Conservation (phyloP, 2,797 vertebrate genomes). For the Saxicola maurus region DNA sequence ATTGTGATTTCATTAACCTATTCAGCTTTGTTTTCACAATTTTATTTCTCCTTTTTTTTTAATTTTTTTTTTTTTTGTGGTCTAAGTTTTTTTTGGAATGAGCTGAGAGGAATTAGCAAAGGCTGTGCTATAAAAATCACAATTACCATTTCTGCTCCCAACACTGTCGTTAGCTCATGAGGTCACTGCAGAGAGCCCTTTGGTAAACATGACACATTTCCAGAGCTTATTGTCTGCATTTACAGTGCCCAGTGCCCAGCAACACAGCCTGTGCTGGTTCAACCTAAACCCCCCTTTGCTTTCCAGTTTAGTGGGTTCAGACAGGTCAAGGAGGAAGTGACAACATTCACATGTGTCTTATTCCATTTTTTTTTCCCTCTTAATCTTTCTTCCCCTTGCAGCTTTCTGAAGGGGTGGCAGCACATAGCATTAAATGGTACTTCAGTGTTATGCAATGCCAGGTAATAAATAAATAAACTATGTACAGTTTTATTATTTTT, state of each 20-base stretch:
- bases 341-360: neutral
- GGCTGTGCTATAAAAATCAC: slow-evolving; percentile 28
- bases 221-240: slow-evolving; percentile 16
- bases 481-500: neutral
- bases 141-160: slow-evolving; percentile 22
- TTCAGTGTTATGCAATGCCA: neutral
- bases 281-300: neutral
- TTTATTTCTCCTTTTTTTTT: neutral
- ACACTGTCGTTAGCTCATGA: neutral
- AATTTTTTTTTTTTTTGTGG: neutral
- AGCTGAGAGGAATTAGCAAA: slow-evolving; percentile 18
- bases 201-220: slow-evolving; percentile 2
- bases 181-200: slow-evolving; percentile 37
- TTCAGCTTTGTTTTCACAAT: neutral
- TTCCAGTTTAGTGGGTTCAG: neutral
- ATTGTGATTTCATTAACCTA: slow-evolving; percentile 46
- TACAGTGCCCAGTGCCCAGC: neutral
- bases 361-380: neutral
- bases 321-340: neutral
- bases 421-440: neutral
- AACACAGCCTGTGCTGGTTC: neutral
- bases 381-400: neutral
- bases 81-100: neutral
- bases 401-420: neutral
- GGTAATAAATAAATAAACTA: neutral